Evolutionary conservation across 2,797 vertebrate species (phyloP), one percentile per base, ranked within the genome.

Genomic region (Prunella strophiata): DNA sequence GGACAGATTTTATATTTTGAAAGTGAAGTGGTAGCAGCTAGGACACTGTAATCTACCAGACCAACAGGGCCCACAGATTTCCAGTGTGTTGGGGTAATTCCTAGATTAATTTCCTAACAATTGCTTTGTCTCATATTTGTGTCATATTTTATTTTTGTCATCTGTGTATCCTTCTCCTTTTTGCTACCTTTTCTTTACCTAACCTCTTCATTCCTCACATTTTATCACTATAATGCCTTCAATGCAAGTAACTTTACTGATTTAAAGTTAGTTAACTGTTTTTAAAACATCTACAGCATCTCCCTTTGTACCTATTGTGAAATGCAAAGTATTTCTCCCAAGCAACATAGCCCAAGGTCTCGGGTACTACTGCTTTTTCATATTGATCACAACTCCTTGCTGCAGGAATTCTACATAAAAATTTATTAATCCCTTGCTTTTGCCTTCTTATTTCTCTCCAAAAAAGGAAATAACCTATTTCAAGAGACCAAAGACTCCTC

Each of bases 381-480:
- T 70, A 75, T 38, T 43, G 20, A 43, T 89, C 81, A 76, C 42
- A 63, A 47, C 52, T 87, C 20, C 52, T 95, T 76, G 16, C 59
- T 87, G 26, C 74, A 87, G 34, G 67, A 89, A 79, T 87, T 88
- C 55, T 82, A 95, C 52, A 50, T 66, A 13, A 58, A 59, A 75
- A 86, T 29, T n/a, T 84, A 89, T 91, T 81, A 88, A 92, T 94
- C 73, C 52, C 70, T 86, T 74, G 67, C 38, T 63, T 59, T 55
- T 67, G 45, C 92, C 45, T 52, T 73, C 73, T 67, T 79, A 67
- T 79, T 93, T 94, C 63, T 74, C 71, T 87, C 77, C 59, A 81
- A 74, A 96, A 92, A 94, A 81, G 59, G 82, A 95, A 93, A 92
- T 45, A 92, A 90, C 73, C 40, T 71, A 85, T 94, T 94, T 86